Base-by-base conservation (phyloP, 1,140 invertebrate genomes). In the Drosophila kikkawai region DNA sequence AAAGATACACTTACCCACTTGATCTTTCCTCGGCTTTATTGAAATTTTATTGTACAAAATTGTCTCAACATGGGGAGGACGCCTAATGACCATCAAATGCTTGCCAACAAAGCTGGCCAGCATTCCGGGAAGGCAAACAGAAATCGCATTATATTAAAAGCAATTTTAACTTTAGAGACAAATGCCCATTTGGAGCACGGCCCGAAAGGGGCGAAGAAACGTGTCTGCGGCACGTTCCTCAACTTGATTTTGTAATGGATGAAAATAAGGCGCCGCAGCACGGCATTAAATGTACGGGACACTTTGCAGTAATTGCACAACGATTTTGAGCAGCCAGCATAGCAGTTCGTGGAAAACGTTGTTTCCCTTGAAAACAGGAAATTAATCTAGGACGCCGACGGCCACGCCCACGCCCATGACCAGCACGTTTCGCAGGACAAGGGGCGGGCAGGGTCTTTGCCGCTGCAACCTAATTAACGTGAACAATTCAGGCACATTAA, bases 111-210 rank as follows among this genome's bases (percentile, higher is more conserved):
- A 70, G 66, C 67, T 56, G 47, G 36, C 47, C 57, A 36, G 44
- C 77, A 76, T 87, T 79, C 60, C 44, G 15, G 71, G 83, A 87
- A 80, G 74, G 80, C 84, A 88, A 88, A 88, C 77, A 74, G 63
- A 68, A 83, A 88, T 88, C 82, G 77, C 82, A 81, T 81, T 84
- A 84, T 81, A 84, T 84, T 88, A 84, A 88, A 88, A 90, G 84
- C 80, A 84, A 88, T 88, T 87, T 71, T 56, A 84, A 79, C 80
- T 88, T 80, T 73, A 79, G 80, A 79, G 78, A 87, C 84, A 88
- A 88, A 88, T 88, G 79, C 50, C 69, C 69, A 66, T 68, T 79
- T 69, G 59, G 75, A 56, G 55, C 39, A 36, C 37, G 44, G 34
- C 17, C 36, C n/a, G 59, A 47, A 19, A 59, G 11, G 41, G 19